phyloP scores from a whole-genome alignment of 2,888 invertebrate genomes.

The Pherbina coryleti region DNA sequence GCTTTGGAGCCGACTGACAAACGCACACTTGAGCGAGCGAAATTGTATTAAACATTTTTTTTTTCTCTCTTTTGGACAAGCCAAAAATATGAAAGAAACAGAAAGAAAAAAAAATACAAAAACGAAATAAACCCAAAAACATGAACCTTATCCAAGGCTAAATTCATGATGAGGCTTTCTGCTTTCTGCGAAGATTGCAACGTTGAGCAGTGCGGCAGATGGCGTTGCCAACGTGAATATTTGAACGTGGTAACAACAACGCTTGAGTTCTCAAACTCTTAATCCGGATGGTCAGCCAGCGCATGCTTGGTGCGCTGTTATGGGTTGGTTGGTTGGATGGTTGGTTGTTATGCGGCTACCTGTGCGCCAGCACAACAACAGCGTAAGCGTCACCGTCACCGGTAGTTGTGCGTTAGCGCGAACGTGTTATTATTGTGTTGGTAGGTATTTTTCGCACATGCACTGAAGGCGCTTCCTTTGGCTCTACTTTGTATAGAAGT shows the following conservation, averaged over 20 bases:
- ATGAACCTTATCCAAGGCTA: background rate
- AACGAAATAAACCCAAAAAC: background rate
- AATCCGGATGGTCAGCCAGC: background rate
- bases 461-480: conserved; percentile 17
- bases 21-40: background rate
- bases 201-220: background rate
- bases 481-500: background rate
- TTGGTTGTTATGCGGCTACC: conserved; percentile 8
- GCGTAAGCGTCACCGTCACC: background rate
- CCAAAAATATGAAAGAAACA: background rate
- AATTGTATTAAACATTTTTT: background rate
- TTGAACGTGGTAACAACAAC: conserved; percentile 16
- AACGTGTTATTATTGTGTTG: background rate
- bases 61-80: background rate
- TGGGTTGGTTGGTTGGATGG: too few species aligned
- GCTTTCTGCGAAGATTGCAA: background rate
- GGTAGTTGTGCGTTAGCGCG: background rate
- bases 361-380: conserved; percentile 1
- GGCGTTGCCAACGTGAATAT: background rate
- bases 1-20: conserved; percentile 1
- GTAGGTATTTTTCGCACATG: conserved; percentile 1
- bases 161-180: background rate
- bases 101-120: background rate
- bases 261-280: conserved; percentile 3
- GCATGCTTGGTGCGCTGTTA: background rate